Percentiles rank a stretch among this genome's conserved stretches.
phyloP scores from a whole-genome alignment of 2,888 invertebrate species.

The Brachypalpus laphriformis region DNA sequence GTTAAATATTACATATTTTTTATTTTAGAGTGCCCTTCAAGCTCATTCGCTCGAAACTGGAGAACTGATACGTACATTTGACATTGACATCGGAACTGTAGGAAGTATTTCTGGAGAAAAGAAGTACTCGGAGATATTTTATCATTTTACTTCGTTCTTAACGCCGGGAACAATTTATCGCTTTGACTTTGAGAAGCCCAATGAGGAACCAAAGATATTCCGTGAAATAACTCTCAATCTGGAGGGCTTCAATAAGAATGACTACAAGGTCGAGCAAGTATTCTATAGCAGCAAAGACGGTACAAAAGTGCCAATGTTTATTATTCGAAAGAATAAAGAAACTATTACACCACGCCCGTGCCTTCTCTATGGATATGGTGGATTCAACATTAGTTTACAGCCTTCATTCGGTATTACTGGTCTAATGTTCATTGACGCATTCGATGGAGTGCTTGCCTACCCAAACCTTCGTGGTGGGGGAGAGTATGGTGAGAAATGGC shows the following conservation, averaged over 20 bases:
- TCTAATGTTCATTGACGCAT: conserved; percentile 93
- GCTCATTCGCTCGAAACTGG: conserved; percentile 90
- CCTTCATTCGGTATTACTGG: conserved; percentile 95
- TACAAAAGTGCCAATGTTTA: conserved; percentile 97
- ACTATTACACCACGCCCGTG: conserved; percentile 86
- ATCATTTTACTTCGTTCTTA: conserved; percentile 96
- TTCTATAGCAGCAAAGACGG: conserved; percentile 97
- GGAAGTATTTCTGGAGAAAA: conserved; percentile 93
- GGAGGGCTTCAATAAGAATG: conserved; percentile 90
- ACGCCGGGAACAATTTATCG: conserved; percentile 93
- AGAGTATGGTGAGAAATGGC: conserved; percentile 99
- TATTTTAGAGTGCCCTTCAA: conserved; percentile 90
- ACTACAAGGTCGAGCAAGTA: conserved; percentile 93
- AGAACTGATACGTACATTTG: conserved; percentile 88
- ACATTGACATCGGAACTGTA: conserved; percentile 93
- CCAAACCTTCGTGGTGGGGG: conserved; percentile 98
- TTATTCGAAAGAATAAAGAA: conserved; percentile 88
- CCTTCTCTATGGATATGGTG: conserved; percentile 97
- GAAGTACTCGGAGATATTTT: conserved; percentile 94
- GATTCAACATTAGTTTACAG: conserved; percentile 96
- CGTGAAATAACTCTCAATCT: conserved; percentile 92
- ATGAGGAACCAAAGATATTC: conserved; percentile 87
- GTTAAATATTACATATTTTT: too few species aligned
- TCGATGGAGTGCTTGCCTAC: conserved; percentile 94
- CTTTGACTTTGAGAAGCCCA: conserved; percentile 89